A percentile compares a stretch with the other conserved stretches of the same genome.
Evolutionary conservation across 2,888 invertebrate species (phyloP).

Genomic region (Punctoribates punctum): DNA sequence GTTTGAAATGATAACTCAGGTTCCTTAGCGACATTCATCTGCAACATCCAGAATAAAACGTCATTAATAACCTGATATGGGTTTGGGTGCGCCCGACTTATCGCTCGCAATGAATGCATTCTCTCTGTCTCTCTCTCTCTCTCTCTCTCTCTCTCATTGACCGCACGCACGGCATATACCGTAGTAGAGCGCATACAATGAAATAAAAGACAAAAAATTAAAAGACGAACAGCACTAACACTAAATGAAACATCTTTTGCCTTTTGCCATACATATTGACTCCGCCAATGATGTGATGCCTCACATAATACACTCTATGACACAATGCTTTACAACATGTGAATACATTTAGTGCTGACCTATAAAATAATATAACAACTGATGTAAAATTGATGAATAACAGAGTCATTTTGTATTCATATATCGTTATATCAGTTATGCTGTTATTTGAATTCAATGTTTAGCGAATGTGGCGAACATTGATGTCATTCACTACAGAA

Average conservation of each 20-base stretch:
- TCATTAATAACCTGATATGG: conserved; percentile 36
- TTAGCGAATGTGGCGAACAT: neutral
- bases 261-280: neutral
- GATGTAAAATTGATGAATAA: conserved; percentile 30
- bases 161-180: conserved; percentile 36
- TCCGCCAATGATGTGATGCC: conserved; percentile 18
- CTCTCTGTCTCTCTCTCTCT: neutral
- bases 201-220: conserved; percentile 12
- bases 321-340: conserved; percentile 5
- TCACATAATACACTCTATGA: neutral
- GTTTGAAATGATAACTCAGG: conserved; percentile 17
- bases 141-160: conserved; percentile 19
- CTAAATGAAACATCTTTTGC: neutral
- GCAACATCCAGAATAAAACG: conserved; percentile 26
- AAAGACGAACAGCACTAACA: neutral
- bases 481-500: neutral
- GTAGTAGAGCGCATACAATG: conserved; percentile 31
- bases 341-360: conserved; percentile 16
- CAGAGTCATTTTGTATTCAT: conserved; percentile 1
- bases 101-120: conserved; percentile 5
- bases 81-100: conserved; percentile 33
- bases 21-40: conserved; percentile 19
- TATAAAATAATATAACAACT: conserved; percentile 31
- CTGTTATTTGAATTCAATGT: neutral
- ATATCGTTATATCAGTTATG: neutral